phyloP scores from a whole-genome alignment of 2,113 vertebrate genomes.

The Nesogale talazaci region DNA sequence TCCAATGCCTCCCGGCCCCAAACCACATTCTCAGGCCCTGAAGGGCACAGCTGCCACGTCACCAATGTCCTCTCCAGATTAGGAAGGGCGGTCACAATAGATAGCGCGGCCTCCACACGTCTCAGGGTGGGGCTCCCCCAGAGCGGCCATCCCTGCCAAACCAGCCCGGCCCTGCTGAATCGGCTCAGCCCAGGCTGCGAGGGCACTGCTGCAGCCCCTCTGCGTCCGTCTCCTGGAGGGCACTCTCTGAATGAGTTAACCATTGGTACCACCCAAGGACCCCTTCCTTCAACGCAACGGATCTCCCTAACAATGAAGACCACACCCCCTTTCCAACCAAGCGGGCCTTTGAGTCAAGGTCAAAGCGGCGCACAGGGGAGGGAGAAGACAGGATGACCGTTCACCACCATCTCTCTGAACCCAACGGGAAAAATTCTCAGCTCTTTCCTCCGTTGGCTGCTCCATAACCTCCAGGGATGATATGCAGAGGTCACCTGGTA shows the following conservation, averaged over 20 bases:
- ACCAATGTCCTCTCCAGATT: conserved; percentile 42
- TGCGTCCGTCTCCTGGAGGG: not conserved
- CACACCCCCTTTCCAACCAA: not conserved
- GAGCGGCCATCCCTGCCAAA: not conserved
- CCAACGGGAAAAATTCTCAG: not conserved
- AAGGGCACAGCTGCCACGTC: not conserved
- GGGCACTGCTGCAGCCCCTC: not conserved
- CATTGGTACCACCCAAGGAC: not conserved
- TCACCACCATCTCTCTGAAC: not conserved
- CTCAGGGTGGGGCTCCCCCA: not conserved
- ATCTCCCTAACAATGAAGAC: not conserved
- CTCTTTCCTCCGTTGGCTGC: not conserved
- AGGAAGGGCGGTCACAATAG: conserved; percentile 53
- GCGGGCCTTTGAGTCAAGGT: not conserved
- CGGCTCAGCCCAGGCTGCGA: not conserved
- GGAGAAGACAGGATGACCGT: not conserved
- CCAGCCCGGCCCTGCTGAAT: not conserved
- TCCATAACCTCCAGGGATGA: not conserved
- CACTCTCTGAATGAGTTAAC: not conserved
- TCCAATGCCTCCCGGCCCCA: not conserved
- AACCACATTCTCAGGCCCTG: not conserved
- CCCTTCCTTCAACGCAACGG: not conserved
- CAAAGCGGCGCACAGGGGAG: not conserved
- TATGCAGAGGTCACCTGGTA: not conserved
- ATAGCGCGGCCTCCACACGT: conserved; percentile 26